These are phyloP conservation scores for Neopipo cinnamomea DNA, from an alignment of 2,113 vertebrate species.

Conservation along the genomic window DNA sequence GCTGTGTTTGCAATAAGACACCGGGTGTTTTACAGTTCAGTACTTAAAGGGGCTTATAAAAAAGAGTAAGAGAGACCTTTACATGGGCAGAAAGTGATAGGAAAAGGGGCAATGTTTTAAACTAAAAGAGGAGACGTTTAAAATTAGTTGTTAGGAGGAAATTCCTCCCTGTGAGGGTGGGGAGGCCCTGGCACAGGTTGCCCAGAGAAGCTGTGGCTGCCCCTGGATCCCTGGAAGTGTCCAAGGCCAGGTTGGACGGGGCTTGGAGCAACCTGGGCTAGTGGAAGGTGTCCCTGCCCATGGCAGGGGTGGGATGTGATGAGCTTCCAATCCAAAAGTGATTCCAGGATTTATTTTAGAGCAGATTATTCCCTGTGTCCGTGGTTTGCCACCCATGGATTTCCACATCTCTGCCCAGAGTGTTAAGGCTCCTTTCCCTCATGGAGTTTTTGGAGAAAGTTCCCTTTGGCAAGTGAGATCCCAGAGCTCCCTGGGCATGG, in stretches of 20 bases:
- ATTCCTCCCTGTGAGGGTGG: background rate
- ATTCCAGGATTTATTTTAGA: background rate
- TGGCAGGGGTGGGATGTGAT: accelerated
- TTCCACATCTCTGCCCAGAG: background rate
- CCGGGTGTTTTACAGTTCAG: background rate
- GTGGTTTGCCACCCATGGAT: background rate
- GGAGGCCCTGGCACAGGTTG: background rate
- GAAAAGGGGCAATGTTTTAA: background rate
- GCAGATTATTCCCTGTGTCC: background rate
- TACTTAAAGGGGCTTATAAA: background rate
- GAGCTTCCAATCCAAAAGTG: background rate
- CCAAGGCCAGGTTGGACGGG: background rate
- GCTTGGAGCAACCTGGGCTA: background rate
- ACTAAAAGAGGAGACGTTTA: background rate
- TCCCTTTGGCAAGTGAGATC: background rate
- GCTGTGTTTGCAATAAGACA: background rate
- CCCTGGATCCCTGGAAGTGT: background rate
- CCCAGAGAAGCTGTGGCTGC: background rate
- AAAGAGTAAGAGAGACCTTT: background rate
- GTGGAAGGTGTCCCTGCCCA: background rate
- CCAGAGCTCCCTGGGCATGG: background rate
- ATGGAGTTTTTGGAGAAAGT: background rate
- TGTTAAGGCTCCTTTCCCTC: background rate
- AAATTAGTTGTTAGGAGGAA: background rate
- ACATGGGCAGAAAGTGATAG: background rate